Conservation (phyloP, 2,888 invertebrate species). For the Temnothorax rugatulus region DNA sequence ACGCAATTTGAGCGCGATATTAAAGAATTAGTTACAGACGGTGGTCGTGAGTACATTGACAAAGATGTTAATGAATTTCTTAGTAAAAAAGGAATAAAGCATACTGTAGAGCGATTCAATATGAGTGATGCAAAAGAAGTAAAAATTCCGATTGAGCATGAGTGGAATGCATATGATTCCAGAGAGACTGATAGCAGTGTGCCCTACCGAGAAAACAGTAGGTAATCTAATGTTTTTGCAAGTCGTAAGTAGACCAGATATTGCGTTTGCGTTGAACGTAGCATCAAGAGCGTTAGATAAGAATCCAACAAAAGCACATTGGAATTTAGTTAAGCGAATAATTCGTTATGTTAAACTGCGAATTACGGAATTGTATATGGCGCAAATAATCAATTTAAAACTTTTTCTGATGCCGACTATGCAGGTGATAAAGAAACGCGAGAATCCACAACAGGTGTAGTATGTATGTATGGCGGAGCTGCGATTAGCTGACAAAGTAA, state of each 20-base stretch:
- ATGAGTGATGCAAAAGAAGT: background rate
- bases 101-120: background rate
- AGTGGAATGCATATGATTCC: background rate
- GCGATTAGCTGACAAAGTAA: background rate
- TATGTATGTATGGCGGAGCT: background rate
- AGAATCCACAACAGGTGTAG: too few relatives aligned
- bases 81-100: too few relatives aligned
- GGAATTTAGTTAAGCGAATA: background rate
- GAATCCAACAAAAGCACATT: background rate
- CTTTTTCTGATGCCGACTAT: background rate
- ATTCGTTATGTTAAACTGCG: background rate
- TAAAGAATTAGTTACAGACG: too few relatives aligned
- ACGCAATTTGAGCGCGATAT: too few relatives aligned
- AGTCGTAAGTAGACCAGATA: background rate
- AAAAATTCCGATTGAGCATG: background rate
- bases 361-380: background rate
- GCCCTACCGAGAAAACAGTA: background rate
- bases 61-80: too few relatives aligned
- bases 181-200: background rate
- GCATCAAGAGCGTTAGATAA: background rate
- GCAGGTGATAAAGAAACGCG: background rate
- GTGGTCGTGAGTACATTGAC: too few relatives aligned
- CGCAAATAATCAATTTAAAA: background rate
- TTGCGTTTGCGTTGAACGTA: background rate
- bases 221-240: background rate